Evolutionary conservation across 2,797 vertebrate genomes (phyloP).

Genomic region (Natrix natrix): DNA sequence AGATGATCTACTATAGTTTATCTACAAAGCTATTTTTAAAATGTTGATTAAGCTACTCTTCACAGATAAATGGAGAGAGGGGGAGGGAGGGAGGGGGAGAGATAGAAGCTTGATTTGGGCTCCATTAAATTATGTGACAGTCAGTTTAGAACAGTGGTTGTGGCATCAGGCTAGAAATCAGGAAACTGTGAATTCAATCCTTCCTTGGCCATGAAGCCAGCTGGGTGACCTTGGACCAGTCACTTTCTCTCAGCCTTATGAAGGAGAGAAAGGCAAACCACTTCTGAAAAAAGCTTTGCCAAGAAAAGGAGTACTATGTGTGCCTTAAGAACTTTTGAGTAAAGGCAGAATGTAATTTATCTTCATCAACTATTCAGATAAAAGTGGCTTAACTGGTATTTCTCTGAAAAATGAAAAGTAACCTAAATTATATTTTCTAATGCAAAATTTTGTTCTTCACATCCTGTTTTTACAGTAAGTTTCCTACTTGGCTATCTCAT

Average conservation of each 20-base stretch:
- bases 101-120: no score
- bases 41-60: background rate
- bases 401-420: background rate
- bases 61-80: background rate
- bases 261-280: no score
- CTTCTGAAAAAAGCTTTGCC: no score
- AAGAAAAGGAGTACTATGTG: background rate
- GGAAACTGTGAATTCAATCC: no score
- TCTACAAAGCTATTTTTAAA: background rate
- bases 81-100: no score
- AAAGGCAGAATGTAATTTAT: background rate
- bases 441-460: background rate
- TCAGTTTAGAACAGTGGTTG: no score
- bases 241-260: background rate
- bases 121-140: no score
- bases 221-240: background rate
- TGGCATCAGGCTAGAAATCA: no score
- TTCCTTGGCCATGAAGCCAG: no score
- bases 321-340: conserved; percentile 2
- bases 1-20: background rate
- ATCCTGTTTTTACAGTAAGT: conserved; percentile 13
- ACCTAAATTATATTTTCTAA: background rate
- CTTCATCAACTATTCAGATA: background rate
- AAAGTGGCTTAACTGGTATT: background rate
- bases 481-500: conserved; percentile 2